Evolutionary conservation across 1,140 invertebrate species (phyloP).

Genomic region (silkworm (Bombyx mori)): ASM3026992v2 NC_085113.1:5331501-5332000

Average conservation of each 20-base stretch:
- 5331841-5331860: too few relatives aligned
- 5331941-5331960: too few relatives aligned
- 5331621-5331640: too few relatives aligned
- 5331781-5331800: constrained; percentile 27
- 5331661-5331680: constrained; percentile 15
- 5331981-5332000: too few relatives aligned
- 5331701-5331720: constrained; percentile 38
- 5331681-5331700: constrained; percentile 33
- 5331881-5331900: too few relatives aligned
- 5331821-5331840: too few relatives aligned
- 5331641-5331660: too few relatives aligned
- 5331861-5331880: too few relatives aligned
- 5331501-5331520: constrained; percentile 67
- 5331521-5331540: constrained; percentile 72
- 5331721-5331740: constrained; percentile 29
- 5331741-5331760: constrained; percentile 36
- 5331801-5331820: constrained; percentile 20
- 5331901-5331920: too few relatives aligned
- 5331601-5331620: too few relatives aligned
- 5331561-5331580: constrained; percentile 89
- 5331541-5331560: constrained; percentile 83
- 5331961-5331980: too few relatives aligned
- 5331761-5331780: constrained; percentile 37
- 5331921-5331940: too few relatives aligned
- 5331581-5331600: constrained; percentile 5